These are phyloP conservation scores for crab-eating macaque (Macaca fascicularis) DNA, from an alignment of 2,113 vertebrate species.

Conservation along the genomic window T2T-MFA8v1.1 NC_088381.1:161452001-161452500, in stretches of 20 bases:
- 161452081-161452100: not conserved
- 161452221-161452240: not conserved
- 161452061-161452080: not conserved
- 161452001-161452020: not conserved
- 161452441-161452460: not conserved
- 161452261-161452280: not conserved
- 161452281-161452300: conserved; percentile 1
- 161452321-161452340: not conserved
- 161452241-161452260: not conserved
- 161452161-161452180: not conserved
- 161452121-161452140: not conserved
- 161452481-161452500: not conserved
- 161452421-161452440: not conserved
- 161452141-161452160: not conserved
- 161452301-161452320: not conserved
- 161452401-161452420: not conserved
- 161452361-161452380: not conserved
- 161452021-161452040: not conserved
- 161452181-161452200: not conserved
- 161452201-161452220: not conserved
- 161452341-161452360: not conserved
- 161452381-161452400: not conserved
- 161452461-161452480: not conserved
- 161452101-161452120: not conserved
- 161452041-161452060: not conserved